Evolutionary conservation across 2,797 vertebrate species (phyloP), one percentile per base, ranked within the genome.

Genomic region (Enteromius unitaeniatus): DNA sequence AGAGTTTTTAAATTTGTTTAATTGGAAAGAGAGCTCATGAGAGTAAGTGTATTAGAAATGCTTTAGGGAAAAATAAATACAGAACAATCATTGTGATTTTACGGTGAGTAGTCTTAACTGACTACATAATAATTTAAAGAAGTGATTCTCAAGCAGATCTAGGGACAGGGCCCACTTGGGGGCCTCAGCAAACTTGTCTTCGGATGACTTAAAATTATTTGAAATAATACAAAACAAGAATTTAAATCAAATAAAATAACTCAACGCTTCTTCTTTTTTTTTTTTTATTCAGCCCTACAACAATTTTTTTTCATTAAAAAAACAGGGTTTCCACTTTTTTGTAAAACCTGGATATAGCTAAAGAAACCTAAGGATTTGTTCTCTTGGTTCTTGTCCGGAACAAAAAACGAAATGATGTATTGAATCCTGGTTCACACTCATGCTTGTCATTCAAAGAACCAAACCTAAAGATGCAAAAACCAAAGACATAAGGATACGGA

Each of bases 1-100:
- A 73, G n/a, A 40, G 31, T 47, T 60, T 65, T 53, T 34, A 37
- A 23, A 67, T 55, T 26, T 75, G 47, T 83, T 11, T 83, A 62
- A 83, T 78, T 78, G 75, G 26, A 75, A 37, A 21, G 62, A 69
- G 37, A 58, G 34, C 47, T 55, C 42, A 58, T 23, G 40, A 19
- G 47, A 53, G 21, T 53, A 65, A n/a, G 21, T 73, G 26, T 26
- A 78, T 64, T 8, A 49, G n/a, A 49, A 28, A 67, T 68, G 21
- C 49, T 67, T 28, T 47, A n/a, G 42, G 40, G 49, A 13, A 37
- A 70, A 49, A 34, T 77, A 0, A 65, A 37, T 23, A 49, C 37
- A 47, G 17, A 62, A 45, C 37, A 19, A 80, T 21, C 6, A 2
- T 14, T 34, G 55, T 14, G 65, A 21, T 79, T 80, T 80, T 26